Evolutionary conservation across 2,888 invertebrate species (phyloP).

Genomic region (Yponomeuta cagnagella): DNA sequence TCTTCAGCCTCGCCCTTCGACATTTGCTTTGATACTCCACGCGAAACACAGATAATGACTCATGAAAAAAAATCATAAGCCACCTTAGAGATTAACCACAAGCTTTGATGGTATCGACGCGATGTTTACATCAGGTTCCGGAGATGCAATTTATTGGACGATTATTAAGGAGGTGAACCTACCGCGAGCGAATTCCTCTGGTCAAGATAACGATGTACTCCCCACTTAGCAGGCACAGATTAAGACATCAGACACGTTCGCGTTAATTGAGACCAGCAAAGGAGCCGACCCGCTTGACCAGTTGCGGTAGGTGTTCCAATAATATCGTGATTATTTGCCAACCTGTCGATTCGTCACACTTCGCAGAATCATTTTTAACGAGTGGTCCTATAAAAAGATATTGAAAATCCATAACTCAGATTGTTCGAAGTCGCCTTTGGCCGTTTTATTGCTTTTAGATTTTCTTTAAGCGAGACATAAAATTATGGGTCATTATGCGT

Average conservation of each 20-base stretch:
- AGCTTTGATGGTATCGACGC: background rate
- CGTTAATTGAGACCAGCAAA: conserved; percentile 17
- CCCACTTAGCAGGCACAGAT: conserved; percentile 17
- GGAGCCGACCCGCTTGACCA: conserved; percentile 15
- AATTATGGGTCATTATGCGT: background rate
- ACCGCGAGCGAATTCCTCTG: conserved; percentile 18
- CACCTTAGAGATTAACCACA: background rate
- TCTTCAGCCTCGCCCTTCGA: conserved; percentile 27
- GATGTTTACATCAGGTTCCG: conserved; percentile 6
- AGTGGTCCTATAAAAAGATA: conserved; percentile 15
- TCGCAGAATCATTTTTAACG: conserved; percentile 26
- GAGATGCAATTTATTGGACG: conserved; percentile 15
- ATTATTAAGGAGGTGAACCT: conserved; percentile 10
- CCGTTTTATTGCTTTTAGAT: conserved; percentile 11
- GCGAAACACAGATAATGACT: background rate
- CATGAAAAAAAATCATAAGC: background rate
- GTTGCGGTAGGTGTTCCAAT: conserved; percentile 30
- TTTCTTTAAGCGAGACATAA: background rate
- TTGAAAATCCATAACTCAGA: conserved; percentile 14
- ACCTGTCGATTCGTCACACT: conserved; percentile 29
- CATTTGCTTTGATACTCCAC: conserved; percentile 14
- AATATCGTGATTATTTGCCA: conserved; percentile 18
- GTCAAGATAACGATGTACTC: conserved; percentile 15
- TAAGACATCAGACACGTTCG: conserved; percentile 19
- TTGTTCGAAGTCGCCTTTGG: background rate